Evolutionary conservation across 2,113 vertebrate genomes (phyloP), one percentile per base, ranked within the genome.

Genomic region (Bubalus kerabau): DNA sequence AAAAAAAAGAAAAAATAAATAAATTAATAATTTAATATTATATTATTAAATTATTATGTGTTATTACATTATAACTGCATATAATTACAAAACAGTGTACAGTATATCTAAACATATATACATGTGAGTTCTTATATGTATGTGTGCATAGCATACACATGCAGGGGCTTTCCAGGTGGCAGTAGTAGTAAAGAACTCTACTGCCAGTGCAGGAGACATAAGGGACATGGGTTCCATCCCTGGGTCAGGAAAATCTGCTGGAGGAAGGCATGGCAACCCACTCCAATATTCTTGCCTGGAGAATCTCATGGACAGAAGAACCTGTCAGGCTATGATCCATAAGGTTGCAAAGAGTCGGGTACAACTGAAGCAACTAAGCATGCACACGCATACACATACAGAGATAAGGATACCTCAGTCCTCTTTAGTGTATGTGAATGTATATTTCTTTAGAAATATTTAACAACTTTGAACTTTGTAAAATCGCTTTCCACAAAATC

Each of bases 371-470:
- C 10, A 40, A 71, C 67, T 71, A 40, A 40, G n/a, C n/a, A 40
- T 40, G 19, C 19, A 23, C 67, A 71, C 19, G 23, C 12, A 14
- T 54, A n/a, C 64, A 84, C 3, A n/a, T 43, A 40, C 11, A 93
- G 9, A 87, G 16, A 81, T 17, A 93, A 87, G 46, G 16, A 52
- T 7, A 52, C 40, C 2, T 54, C 9, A 67, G 3, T 62, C 2
- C 2, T 64, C 50, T 59, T 74, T 76, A 74, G 4, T 56, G 5
- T 36, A 48, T 56, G 4, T 90, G 40, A 95, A 62, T 24, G 57
- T n/a, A 32, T 36, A 56, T 74, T 92, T 60, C 15, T 96, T 95
- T 80, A 76, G 94, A 95, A 91, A 85, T 50, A 95, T 90, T 74
- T 94, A 54, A 62, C 16, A 87, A 74, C 1, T 64, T 91, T 90